These are phyloP conservation scores for Daboia siamensis DNA, from an alignment of 2,113 vertebrate genomes.

Conservation along the genomic window DNA sequence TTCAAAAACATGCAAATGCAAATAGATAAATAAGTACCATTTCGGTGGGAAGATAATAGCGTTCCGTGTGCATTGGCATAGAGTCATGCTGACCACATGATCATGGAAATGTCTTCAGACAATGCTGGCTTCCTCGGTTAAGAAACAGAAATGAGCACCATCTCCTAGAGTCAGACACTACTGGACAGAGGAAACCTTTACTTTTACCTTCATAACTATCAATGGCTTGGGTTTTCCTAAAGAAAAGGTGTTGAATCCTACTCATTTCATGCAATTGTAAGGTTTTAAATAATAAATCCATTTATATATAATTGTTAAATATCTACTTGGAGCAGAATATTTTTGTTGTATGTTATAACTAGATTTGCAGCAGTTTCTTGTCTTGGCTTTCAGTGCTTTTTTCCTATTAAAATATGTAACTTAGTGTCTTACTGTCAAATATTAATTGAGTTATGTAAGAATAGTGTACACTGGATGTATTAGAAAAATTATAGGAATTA, in stretches of 20 bases:
- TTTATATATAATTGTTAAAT: background rate
- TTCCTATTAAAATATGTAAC: background rate
- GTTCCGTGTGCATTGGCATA: background rate
- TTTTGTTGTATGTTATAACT: background rate
- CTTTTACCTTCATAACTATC: background rate
- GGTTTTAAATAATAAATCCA: background rate
- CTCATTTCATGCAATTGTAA: background rate
- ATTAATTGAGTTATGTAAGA: background rate
- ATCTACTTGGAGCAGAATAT: background rate
- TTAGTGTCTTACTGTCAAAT: background rate
- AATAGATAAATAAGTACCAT: background rate
- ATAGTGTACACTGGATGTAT: background rate
- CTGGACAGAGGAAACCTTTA: background rate
- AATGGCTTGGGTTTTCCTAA: background rate
- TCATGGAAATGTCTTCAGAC: background rate
- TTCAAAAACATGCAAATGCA: background rate
- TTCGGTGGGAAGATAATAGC: background rate
- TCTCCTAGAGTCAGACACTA: background rate
- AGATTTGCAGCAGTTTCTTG: background rate
- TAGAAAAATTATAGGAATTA: background rate
- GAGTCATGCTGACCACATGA: background rate
- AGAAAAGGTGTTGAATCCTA: background rate
- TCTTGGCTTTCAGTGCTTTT: background rate
- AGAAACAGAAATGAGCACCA: background rate
- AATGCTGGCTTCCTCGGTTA: background rate